These are phyloP conservation scores for Drosophila suboccidentalis DNA, from an alignment of 2,888 invertebrate genomes.

Conservation along the genomic window DNA sequence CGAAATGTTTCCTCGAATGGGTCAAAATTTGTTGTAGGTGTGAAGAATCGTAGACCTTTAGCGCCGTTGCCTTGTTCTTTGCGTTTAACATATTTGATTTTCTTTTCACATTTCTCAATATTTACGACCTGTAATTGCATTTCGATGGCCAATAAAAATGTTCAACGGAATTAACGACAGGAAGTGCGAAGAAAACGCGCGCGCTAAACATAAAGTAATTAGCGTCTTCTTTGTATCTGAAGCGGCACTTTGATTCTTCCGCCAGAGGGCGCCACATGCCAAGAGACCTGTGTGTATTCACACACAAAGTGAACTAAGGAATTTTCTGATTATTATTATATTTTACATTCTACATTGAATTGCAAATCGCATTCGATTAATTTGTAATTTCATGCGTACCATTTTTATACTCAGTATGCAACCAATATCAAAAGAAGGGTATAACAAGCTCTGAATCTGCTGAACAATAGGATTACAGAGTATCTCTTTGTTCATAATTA, in stretches of 20 bases:
- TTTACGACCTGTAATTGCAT: conserved; percentile 75
- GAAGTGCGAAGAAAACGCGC: conserved; percentile 64
- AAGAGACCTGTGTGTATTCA: conserved; percentile 1
- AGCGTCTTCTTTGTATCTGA: conserved; percentile 55
- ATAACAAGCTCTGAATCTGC: not conserved
- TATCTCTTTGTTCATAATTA: not conserved
- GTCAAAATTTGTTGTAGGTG: conserved; percentile 41
- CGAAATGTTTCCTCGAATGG: conserved; percentile 24
- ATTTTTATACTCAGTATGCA: conserved; percentile 27
- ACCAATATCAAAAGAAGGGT: conserved; percentile 4
- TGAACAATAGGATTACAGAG: not conserved
- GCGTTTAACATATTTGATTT: conserved; percentile 9
- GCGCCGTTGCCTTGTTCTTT: conserved; percentile 53
- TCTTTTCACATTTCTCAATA: conserved; percentile 37
- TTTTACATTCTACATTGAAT: conserved; percentile 47
- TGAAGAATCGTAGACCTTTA: conserved; percentile 67
- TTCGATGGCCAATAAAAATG: conserved; percentile 74
- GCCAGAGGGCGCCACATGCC: conserved; percentile 63
- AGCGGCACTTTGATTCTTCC: conserved; percentile 54
- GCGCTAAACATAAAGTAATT: conserved; percentile 64
- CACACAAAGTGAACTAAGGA: conserved; percentile 11
- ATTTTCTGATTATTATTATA: conserved; percentile 14
- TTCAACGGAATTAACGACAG: conserved; percentile 72
- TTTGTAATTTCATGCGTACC: conserved; percentile 62
- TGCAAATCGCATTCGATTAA: conserved; percentile 63